Base-by-base conservation (phyloP, 2,888 invertebrate species). In the Eristalis tenax region DNA sequence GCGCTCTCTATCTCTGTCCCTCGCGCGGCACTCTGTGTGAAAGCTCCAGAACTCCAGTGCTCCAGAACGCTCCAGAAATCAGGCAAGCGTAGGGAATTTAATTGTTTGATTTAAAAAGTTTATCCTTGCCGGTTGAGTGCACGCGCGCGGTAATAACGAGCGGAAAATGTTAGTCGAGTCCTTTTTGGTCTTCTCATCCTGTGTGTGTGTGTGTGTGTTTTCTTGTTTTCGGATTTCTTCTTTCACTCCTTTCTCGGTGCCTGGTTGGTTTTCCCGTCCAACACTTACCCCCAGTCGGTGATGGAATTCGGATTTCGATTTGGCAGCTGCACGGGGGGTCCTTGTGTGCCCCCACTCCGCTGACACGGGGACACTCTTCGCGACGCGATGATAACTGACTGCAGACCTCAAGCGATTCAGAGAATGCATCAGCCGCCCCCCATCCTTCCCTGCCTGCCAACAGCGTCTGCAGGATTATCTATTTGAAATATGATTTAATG, bases 81-180 rank as follows among this genome's bases (percentile, higher is more conserved):
- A 88, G 86, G 83, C 87, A 89, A 89, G 88, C 89, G 89, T 85
- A 69, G 88, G 88, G 85, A 89, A 88, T 89, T 89, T 88, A 89
- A 89, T 89, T 89, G 89, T 89, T 89, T 89, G 89, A 89, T 89
- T 88, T 89, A 88, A 89, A 89, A 89, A 88, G 88, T 89, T 89
- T 82, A 88, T 88, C 88, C 88, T 88, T 83, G 81, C 80, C 81
- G 84, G 83, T 86, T 87, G 88, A 82, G 86, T 83, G 86, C 86
- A 78, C 88, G 86, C 83, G 79, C 83, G 83, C 83, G 87, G 87
- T 87, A 80, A 83, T 87, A 87, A 87, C 87, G 83, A 87, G 75
- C 83, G 87, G 83, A 87, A 87, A 87, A 87, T 83, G 87, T 87
- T 83, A 79, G 79, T 76, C 75, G 71, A 87, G 79, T 83, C 78